Evolutionary conservation across 2,113 vertebrate species (phyloP).

Genomic region (Eublepharis macularius): DNA sequence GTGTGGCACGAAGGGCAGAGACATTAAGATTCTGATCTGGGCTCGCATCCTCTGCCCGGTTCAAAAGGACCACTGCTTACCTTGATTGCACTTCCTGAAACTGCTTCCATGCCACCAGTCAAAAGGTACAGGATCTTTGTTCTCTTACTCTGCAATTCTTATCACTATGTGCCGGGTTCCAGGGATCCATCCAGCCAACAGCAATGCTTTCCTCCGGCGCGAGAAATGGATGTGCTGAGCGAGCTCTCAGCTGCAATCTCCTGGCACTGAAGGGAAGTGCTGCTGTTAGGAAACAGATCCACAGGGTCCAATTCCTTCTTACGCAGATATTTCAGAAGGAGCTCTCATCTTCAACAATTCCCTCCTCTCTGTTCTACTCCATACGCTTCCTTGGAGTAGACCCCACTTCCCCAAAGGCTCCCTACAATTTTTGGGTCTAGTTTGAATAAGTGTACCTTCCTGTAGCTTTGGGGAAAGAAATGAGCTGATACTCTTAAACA

Average conservation of each 20-base stretch:
- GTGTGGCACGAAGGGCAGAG: fast-evolving
- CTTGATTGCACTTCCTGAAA: too few relatives aligned
- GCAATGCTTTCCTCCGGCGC: too few relatives aligned
- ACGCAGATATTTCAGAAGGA: background rate
- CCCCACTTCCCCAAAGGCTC: background rate
- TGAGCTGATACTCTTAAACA: too few relatives aligned
- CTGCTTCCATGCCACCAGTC: background rate
- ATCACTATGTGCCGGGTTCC: background rate
- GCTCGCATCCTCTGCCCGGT: background rate
- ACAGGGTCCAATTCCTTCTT: background rate
- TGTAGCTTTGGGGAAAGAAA: too few relatives aligned
- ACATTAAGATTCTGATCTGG: background rate
- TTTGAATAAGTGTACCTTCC: too few relatives aligned
- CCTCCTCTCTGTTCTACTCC: background rate
- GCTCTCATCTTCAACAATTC: background rate
- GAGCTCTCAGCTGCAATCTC: background rate
- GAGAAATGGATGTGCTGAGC: too few relatives aligned
- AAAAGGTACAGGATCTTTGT: background rate
- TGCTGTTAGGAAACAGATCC: background rate
- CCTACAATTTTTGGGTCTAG: background rate
- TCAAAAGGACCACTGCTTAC: background rate
- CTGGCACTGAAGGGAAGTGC: too few relatives aligned
- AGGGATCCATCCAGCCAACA: too few relatives aligned
- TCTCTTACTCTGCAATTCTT: background rate
- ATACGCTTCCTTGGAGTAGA: background rate